Base-by-base conservation (phyloP, 2,797 vertebrate genomes). In the Clarias laeviceps region DNA sequence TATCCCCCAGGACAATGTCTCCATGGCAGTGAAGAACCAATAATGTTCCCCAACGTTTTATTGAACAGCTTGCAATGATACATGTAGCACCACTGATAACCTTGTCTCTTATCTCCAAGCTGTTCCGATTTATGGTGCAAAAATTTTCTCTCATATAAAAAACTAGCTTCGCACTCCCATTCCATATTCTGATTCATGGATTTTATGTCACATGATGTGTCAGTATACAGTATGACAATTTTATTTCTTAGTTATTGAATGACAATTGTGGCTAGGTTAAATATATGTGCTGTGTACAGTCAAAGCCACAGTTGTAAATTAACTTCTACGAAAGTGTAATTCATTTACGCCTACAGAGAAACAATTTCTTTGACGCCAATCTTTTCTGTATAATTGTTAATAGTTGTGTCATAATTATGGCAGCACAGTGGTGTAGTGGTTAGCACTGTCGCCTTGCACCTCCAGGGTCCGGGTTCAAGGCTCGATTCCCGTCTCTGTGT, bases 1-100 rank as follows among this genome's bases (percentile, higher is more conserved):
- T 69, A 78, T 87, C 88, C 86, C 90, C 80, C 82, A 86, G 88
- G 91, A 88, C 86, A 88, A 89, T 84, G 37, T 82, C 86, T 89
- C 84, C 78, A 83, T 77, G 84, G 79, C 83, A 74, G 81, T 64
- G 88, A 88, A 89, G 87, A 92, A 84, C 85, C 66, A 82, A 82
- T 84, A 82, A 64, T 80, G 85, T 89, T 87, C 65, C 82, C 72
- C 81, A 70, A 45, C n/a, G 65, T 84, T 87, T 88, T 85, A 87
- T 88, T 87, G 68, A 83, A 82, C 87, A 87, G 83, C 85, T 90
- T 82, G 88, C 84, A 87, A 85, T 84, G 88, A 85, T 84, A 89
- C 82, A 73, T 70, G 82, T 76, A 66, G 72, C 83, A 83, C 80
- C 65, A 87, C 83, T 84, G 83, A 80, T 86, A 88, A 73, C 61